Evolutionary conservation across 2,797 vertebrate species (phyloP), one percentile per base, ranked within the genome.

Genomic region (Hoplostethus mediterraneus): DNA sequence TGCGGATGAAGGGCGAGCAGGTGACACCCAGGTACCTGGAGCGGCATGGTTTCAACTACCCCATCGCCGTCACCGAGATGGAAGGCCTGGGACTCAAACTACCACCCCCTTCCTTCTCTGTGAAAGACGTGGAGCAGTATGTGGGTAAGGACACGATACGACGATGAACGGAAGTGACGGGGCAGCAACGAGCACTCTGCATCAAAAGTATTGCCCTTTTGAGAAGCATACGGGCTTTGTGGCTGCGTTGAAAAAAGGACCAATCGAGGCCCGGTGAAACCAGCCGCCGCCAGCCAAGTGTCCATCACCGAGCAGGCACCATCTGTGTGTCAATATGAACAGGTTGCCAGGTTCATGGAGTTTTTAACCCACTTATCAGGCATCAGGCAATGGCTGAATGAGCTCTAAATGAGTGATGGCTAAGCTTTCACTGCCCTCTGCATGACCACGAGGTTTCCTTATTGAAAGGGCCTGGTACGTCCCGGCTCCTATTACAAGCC

Each of bases 11-110:
- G 51, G 98, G 98, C 5, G 95, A 95, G 92, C 97, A 96, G 65
- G 83, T 99, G 93, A 98, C 98, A 7, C 95, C 96, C 70, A 95
- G 95, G 86, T 99, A 97, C 80, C 91, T 99, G 94, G 98, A 99
- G 93, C 96, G 96, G 70, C 96, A 98, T 47, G 96, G 97, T 73
- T 99, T 99, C 90, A 95, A 94, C 77, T 95, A 96, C 84, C 98
- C 98, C 67, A 97, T 99, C 54, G 92, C 88, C 76, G 93, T 99
- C 85, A 90, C 96, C 1, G 96, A 96, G 82, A 94, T 96, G 94
- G 98, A 99, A 67, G 97, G 94, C 30, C 93, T 99, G 60, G 98
- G 98, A 21, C 97, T 99, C 80, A 95, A 94, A 80, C 95, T 99
- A 48, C 98, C 98, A 13, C 87, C 95, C 0, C 88, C 95, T 10